These are phyloP conservation scores for Vanessa atalanta DNA, from an alignment of 1,140 invertebrate genomes.

Conservation along the genomic window DNA sequence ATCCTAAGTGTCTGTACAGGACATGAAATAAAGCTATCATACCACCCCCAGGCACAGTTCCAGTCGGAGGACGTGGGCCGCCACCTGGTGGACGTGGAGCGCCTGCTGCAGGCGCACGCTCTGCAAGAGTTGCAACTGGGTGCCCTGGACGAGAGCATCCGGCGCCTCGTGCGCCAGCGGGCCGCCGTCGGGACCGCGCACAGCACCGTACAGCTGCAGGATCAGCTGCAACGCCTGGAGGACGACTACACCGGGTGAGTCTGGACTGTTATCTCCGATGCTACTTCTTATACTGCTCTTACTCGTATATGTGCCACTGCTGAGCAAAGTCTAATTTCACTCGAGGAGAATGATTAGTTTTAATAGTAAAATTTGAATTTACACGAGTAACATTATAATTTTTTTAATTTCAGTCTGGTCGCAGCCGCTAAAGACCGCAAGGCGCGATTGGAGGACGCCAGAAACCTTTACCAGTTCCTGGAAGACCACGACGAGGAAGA, in stretches of 20 bases:
- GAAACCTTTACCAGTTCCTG: slow-evolving; percentile 97
- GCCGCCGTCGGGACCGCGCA: slow-evolving; percentile 78
- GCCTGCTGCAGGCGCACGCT: slow-evolving; percentile 95
- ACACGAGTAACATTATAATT: not conserved
- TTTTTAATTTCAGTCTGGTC: slow-evolving; percentile 77
- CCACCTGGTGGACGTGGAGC: slow-evolving; percentile 96
- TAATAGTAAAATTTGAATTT: too few relatives aligned
- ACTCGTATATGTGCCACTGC: not conserved
- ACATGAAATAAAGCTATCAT: not conserved
- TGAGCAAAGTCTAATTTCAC: too few relatives aligned
- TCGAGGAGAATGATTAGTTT: too few relatives aligned
- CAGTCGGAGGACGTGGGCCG: slow-evolving; percentile 94
- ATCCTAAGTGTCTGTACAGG: too few relatives aligned
- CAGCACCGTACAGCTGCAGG: slow-evolving; percentile 84
- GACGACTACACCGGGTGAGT: slow-evolving; percentile 66
- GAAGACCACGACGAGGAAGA: slow-evolving; percentile 97
- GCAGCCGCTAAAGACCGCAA: slow-evolving; percentile 89
- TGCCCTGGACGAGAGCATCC: slow-evolving; percentile 90
- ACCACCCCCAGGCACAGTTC: slow-evolving; percentile 84
- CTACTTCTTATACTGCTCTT: too few relatives aligned
- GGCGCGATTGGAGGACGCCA: slow-evolving; percentile 92
- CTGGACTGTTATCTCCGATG: too few relatives aligned
- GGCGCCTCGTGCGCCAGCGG: slow-evolving; percentile 87
- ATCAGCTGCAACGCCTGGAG: slow-evolving; percentile 87
- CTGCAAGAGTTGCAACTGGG: slow-evolving; percentile 95